Base-by-base conservation (phyloP, 2,888 invertebrate species). In the Drosophila atripex region DNA sequence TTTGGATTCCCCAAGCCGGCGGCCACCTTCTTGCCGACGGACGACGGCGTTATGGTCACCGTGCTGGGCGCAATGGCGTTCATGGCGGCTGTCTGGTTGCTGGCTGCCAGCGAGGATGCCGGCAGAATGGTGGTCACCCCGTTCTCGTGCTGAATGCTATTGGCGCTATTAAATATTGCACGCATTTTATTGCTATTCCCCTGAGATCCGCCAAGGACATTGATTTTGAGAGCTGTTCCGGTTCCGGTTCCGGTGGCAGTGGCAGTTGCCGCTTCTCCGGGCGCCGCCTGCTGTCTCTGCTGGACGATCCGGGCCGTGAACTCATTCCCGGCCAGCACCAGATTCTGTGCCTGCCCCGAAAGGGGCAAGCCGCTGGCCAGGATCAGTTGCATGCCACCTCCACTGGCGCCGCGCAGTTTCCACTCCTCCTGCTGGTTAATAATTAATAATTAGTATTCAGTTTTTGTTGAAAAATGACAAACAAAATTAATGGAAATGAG, bases 161-260 rank as follows among this genome's bases (percentile, higher is more conserved):
- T 86, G n/a, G 75, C 74, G 59, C 77, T 83, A 59, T 89, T 90
- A 45, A 90, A 91, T 80, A 91, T 88, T 86, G 91, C 86, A 87
- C 87, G 88, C 71, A 88, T 73, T 71, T 86, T 88, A 71, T 74
- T 80, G 63, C 38, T 63, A 53, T 77, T 70, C 45, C 35, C 73
- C 59, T 58, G 66, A 55, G 64, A 71, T 61, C 58, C 55, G 25
- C 6, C 45, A 23, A 41, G 38, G 39, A 77, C 76, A 46, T 69
- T 82, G 18, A 85, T 82, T 61, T 79, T 79, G 8, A 82, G 39
- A 21, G 60, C 45, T 7, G 46, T 41, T 28, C 16, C 14, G n/a
- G n/a, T n/a, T n/a, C n/a, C n/a, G n/a, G n/a, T n/a, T n/a, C n/a
- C n/a, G n/a, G n/a, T n/a, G n/a, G n/a, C n/a, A 16, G 32, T 16